Base-by-base conservation (phyloP, 2,888 invertebrate species). In the Aphodius granarius region DNA sequence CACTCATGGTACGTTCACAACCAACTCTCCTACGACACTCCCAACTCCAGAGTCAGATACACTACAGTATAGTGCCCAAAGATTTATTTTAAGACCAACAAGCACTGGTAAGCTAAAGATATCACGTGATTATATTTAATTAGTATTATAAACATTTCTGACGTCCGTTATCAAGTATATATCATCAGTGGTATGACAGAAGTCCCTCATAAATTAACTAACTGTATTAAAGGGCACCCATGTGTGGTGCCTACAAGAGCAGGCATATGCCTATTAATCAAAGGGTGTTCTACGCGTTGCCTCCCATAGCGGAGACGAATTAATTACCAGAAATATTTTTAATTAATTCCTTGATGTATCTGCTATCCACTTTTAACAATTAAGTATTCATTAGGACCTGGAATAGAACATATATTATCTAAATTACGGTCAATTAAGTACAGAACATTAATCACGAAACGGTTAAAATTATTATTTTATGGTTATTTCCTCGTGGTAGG, bases 311-410 rank as follows among this genome's bases (percentile, higher is more conserved):
- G 21, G 65, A 68, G 68, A 68, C 68, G 68, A 68, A 68, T 68
- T 68, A 68, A 68, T 68, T 68, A 43, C 43, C 22, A 68, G 22
- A 68, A 68, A 68, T 68, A 68, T 68, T 68, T 68, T 68, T 68
- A 68, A 68, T 68, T 68, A 68, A 68, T 20, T 21, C 68, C 20
- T n/a, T 15, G 68, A 68, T 68, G 68, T 68, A 43, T 43, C n/a
- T n/a, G 13, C 43, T 9, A 43, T 13, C 2, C 43, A 43, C 9
- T 1, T 43, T 43, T 43, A 43, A 43, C 43, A 43, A 43, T 43
- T 43, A 43, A 43, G 43, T 43, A 43, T 43, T 43, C 43, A 43
- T 43, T 43, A 43, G 13, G 43, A 43, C 43, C 43, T 43, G 9
- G 43, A 43, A 43, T 43, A 43, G 43, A 3, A 43, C 43, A 43